A percentile compares a stretch with the other conserved stretches of the same genome.
These are phyloP conservation scores for Philaenus spumarius DNA, from an alignment of 1,140 invertebrate species.

Conservation along the genomic window DNA sequence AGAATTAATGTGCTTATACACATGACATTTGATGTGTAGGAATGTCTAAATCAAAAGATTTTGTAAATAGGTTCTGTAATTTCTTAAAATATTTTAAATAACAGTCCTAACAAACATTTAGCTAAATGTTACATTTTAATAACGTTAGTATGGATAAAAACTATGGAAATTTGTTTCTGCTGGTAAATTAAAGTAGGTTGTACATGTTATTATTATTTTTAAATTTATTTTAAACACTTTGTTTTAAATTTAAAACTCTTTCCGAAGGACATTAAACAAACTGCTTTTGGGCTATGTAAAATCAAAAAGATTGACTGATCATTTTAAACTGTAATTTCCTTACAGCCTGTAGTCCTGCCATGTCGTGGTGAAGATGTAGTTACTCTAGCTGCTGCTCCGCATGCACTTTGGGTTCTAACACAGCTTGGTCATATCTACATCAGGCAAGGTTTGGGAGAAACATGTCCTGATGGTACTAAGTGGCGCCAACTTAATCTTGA, in stretches of 20 bases:
- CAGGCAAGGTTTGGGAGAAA: constrained; percentile 38
- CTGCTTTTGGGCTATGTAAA: too few relatives aligned
- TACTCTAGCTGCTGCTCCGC: constrained; percentile 37
- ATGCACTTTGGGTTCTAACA: constrained; percentile 45
- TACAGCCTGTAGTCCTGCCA: constrained; percentile 29
- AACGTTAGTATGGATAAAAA: too few relatives aligned
- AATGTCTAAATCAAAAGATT: neutral
- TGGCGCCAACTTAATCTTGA: constrained; percentile 43
- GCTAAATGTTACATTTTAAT: too few relatives aligned
- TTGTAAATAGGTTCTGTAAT: neutral
- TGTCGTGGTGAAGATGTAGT: constrained; percentile 30
- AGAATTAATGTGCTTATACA: too few relatives aligned
- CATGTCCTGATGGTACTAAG: constrained; percentile 36
- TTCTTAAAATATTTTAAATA: neutral
- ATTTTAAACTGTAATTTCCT: constrained; percentile 3
- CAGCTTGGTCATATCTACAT: constrained; percentile 40
- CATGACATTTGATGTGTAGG: too few relatives aligned
- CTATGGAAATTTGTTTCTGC: too few relatives aligned
- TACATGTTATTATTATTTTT: too few relatives aligned
- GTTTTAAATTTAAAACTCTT: too few relatives aligned
- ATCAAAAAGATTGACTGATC: too few relatives aligned
- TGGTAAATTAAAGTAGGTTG: too few relatives aligned
- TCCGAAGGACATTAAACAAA: too few relatives aligned
- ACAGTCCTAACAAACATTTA: neutral
- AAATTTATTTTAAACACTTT: too few relatives aligned